A percentile compares a stretch with the other conserved stretches of the same genome.
phyloP scores from a whole-genome alignment of 2,113 vertebrate species.

The Micromys minutus region DNA sequence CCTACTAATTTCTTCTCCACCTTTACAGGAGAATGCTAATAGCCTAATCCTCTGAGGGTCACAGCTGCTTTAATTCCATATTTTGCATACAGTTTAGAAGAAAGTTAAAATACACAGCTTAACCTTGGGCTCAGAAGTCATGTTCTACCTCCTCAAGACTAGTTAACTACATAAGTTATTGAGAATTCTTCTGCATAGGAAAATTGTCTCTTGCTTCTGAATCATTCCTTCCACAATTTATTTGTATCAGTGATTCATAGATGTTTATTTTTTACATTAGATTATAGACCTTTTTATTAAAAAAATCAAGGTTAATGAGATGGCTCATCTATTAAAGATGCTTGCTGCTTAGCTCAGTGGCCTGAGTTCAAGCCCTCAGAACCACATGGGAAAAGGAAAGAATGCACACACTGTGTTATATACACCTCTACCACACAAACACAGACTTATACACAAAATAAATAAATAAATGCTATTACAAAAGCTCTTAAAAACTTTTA shows the following conservation, averaged over 20 bases:
- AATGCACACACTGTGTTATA: neutral
- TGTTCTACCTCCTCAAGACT: neutral
- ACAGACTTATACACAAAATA: neutral
- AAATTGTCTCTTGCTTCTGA: neutral
- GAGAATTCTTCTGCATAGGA: neutral
- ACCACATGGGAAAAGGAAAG: too few relatives aligned
- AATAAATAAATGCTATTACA: too few relatives aligned
- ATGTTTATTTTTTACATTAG: conserved; percentile 5
- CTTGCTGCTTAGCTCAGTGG: neutral
- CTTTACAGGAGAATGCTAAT: neutral
- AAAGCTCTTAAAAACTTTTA: neutral
- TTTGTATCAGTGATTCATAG: neutral
- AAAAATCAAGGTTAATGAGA: neutral
- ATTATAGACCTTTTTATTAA: neutral
- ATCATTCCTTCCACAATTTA: conserved; percentile 28
- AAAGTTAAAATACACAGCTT: neutral
- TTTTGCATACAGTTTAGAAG: neutral
- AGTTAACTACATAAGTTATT: neutral
- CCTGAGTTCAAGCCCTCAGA: neutral
- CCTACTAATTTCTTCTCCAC: too few relatives aligned
- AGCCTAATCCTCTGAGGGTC: neutral
- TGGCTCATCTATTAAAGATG: neutral
- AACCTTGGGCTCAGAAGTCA: neutral
- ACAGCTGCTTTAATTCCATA: neutral
- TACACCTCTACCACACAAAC: neutral